These are phyloP conservation scores for Ictalurus furcatus DNA, from an alignment of 2,113 vertebrate genomes.

Conservation along the genomic window DNA sequence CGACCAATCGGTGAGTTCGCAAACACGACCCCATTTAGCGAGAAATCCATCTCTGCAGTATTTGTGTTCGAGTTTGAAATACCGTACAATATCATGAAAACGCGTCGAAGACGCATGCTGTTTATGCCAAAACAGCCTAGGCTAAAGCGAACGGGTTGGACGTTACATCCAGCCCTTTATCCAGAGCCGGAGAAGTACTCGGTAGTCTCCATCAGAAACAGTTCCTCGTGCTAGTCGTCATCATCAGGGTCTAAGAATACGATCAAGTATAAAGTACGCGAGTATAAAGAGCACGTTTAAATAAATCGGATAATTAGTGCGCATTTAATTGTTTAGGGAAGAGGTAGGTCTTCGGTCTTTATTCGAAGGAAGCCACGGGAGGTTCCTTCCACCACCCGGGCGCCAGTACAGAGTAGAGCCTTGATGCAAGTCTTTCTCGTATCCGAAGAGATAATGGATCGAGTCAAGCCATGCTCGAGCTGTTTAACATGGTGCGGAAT, in stretches of 20 bases:
- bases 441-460: no score
- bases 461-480: no score
- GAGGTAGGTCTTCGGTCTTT: background rate
- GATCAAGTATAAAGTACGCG: no score
- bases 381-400: background rate
- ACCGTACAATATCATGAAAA: background rate
- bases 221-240: background rate
- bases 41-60: no score
- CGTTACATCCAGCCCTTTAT: no score
- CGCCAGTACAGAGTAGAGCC: background rate
- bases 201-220: background rate
- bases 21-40: background rate
- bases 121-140: no score
- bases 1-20: conserved; percentile 72
- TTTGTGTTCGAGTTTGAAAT: no score
- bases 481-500: no score
- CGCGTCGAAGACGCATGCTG: background rate
- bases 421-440: background rate
- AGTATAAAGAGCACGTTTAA: no score
- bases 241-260: background rate
- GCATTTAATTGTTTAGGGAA: background rate
- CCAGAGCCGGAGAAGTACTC: background rate
- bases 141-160: no score
- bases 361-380: no score
- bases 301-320: no score